A percentile compares a stretch with the other conserved stretches of the same genome.
Evolutionary conservation across 1,140 invertebrate genomes (phyloP).

Genomic region (Harlomillsia oculata): DNA sequence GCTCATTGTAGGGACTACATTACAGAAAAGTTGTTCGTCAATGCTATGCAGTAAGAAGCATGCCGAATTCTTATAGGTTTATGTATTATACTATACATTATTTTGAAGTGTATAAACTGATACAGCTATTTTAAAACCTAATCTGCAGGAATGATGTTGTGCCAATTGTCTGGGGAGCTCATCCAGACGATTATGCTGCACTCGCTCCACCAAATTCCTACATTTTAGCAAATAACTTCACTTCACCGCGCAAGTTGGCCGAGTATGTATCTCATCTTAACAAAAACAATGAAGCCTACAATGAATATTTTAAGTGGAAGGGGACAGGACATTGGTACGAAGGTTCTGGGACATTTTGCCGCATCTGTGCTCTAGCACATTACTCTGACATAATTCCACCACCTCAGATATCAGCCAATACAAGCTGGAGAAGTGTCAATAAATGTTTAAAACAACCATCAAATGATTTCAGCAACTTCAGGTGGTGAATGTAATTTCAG

Average conservation of each 20-base stretch:
- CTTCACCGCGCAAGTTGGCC: constrained; percentile 44
- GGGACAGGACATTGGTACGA: constrained; percentile 18
- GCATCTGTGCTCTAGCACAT: constrained; percentile 34
- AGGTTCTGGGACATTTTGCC: constrained; percentile 30
- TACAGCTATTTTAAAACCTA: too few species aligned
- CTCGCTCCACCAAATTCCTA: constrained; percentile 56
- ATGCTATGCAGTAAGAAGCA: constrained; percentile 58
- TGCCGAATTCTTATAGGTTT: background rate
- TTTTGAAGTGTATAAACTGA: too few species aligned
- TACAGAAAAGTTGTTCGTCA: constrained; percentile 92
- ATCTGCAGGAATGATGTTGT: constrained; percentile 44
- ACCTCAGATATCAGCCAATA: background rate
- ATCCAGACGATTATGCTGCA: constrained; percentile 42
- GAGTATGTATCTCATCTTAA: constrained; percentile 45
- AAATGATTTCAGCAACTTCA: too few species aligned
- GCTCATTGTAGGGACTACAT: constrained; percentile 92
- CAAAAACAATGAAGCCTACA: constrained; percentile 35
- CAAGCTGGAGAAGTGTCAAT: background rate
- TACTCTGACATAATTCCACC: constrained; percentile 1
- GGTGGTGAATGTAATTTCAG: too few species aligned
- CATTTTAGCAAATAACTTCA: constrained; percentile 50
- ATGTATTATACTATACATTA: too few species aligned
- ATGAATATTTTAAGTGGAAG: constrained; percentile 39
- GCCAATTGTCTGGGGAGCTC: constrained; percentile 59
- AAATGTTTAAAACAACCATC: too few species aligned